Percentiles rank a stretch among this genome's conserved stretches.
phyloP scores from a whole-genome alignment of 1,140 invertebrate genomes.

The Diorhabda sublineata region DNA sequence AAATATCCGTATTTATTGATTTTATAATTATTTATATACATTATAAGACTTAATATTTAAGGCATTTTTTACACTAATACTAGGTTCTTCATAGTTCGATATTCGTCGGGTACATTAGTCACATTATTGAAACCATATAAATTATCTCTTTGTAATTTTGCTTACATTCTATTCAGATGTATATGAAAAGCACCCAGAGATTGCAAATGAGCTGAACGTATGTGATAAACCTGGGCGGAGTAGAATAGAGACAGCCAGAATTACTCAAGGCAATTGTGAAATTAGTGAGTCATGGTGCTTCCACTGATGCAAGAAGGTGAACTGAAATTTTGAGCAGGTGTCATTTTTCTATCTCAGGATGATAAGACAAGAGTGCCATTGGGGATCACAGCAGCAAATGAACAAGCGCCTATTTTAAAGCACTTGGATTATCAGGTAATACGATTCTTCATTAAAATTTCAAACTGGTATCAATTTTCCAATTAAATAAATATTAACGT shows the following conservation, averaged over 20 bases:
- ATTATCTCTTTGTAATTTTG: too few relatives aligned
- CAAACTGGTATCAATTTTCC: too few relatives aligned
- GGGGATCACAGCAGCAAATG: constrained; percentile 40
- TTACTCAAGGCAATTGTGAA: constrained; percentile 15
- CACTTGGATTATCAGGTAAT: constrained; percentile 27
- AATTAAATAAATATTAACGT: neutral
- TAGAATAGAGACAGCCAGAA: constrained; percentile 18
- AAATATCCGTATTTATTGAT: too few relatives aligned
- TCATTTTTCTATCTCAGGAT: constrained; percentile 38
- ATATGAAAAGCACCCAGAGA: constrained; percentile 10
- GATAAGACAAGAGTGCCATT: constrained; percentile 35
- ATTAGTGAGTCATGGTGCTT: constrained; percentile 13
- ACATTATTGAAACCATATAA: too few relatives aligned
- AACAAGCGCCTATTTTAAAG: constrained; percentile 38
- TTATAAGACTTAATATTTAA: too few relatives aligned
- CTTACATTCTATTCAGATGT: constrained; percentile 3
- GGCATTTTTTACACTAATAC: too few relatives aligned
- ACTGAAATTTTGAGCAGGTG: constrained; percentile 10
- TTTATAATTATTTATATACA: too few relatives aligned
- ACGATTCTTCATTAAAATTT: too few relatives aligned
- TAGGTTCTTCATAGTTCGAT: too few relatives aligned
- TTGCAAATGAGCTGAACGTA: constrained; percentile 19
- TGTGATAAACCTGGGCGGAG: constrained; percentile 7
- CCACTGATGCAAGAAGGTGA: constrained; percentile 19
- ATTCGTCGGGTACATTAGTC: too few relatives aligned